Evolutionary conservation across 2,113 vertebrate genomes (phyloP), one percentile per base, ranked within the genome.

Genomic region (Seriola rivoliana): DNA sequence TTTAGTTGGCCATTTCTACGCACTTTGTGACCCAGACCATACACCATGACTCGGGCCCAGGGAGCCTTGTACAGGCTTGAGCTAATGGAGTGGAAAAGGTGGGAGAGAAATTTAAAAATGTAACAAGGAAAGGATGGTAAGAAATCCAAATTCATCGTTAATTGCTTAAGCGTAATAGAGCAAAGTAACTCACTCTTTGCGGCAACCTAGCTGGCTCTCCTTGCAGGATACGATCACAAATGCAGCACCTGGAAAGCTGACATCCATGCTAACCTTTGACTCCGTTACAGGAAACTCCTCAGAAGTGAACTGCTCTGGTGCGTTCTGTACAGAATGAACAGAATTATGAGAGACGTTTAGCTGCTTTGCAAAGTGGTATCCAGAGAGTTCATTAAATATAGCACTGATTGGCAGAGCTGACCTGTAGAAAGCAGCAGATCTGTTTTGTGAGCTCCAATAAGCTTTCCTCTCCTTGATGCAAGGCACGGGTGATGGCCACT

Each of bases 231-330:
- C 95, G 0, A 98, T 95, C 5, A 99, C 97, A 86, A 99, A 99
- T 0, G 98, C 98, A 3, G 98, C 97, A 0, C 98, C 98, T 0
- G 98, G 98, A 89, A 99, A 99, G 88, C 96, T 99, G 73, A 99
- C 97, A 52, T 99, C 98, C 97, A 99, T 97, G 85, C 96, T 99
- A 77, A 99, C 96, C 93, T 99, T 99, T 64, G 98, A 99, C 93
- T 99, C 98, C 0, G 96, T 96, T 75, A 99, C 92, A 0, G 97
- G 97, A 82, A 99, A 98, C 90, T 99, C 98, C 91, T 99, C 98
- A 0, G 97, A 97, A 3, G 97, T 97, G 85, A 99, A 99, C 85
- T 98, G 97, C 65, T 99, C 98, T 0, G 98, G 97, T 2, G 98
- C 96, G 2, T 96, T 96, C 98, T 99, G 93, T 38, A n/a, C 57